Percentiles rank a stretch among this genome's conserved stretches.
Evolutionary conservation across 2,797 vertebrate genomes (phyloP).

Genomic region (Xenentodon cancila): DNA sequence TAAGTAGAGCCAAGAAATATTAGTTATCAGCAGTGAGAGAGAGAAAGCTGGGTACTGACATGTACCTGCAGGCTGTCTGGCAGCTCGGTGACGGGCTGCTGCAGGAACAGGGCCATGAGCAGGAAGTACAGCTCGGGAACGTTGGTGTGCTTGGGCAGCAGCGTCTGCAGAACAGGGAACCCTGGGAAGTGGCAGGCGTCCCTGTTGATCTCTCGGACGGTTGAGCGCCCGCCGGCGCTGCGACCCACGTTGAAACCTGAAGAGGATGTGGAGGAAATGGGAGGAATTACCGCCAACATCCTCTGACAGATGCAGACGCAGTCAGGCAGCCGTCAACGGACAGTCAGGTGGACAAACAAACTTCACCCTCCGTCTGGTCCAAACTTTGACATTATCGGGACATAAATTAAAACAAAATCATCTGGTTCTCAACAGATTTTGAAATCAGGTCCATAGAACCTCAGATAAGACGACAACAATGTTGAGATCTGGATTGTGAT

Average conservation of each 20-base stretch:
- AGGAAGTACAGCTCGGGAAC: slow-evolving; percentile 98
- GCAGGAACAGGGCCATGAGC: slow-evolving; percentile 97
- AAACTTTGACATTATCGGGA: neutral
- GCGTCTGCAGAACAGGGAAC: slow-evolving; percentile 92
- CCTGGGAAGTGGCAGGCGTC: slow-evolving; percentile 98
- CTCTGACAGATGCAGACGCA: neutral
- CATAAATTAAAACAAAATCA: neutral
- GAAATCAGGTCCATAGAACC: too few species aligned
- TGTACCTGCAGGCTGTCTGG: slow-evolving; percentile 99
- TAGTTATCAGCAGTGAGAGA: slow-evolving; percentile 1
- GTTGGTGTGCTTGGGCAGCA: slow-evolving; percentile 97
- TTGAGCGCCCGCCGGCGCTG: slow-evolving; percentile 92
- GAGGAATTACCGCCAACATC: neutral
- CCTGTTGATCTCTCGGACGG: slow-evolving; percentile 94
- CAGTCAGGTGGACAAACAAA: too few species aligned
- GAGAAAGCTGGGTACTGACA: slow-evolving; percentile 80
- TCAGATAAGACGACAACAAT: too few species aligned
- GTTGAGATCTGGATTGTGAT: too few species aligned
- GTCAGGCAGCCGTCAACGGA: too few species aligned
- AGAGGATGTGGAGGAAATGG: neutral
- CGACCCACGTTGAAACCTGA: slow-evolving; percentile 97
- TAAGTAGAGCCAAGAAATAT: too few species aligned
- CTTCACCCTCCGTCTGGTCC: too few species aligned
- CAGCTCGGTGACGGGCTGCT: slow-evolving; percentile 96
- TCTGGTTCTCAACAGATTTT: too few species aligned